A percentile compares a stretch with the other conserved stretches of the same genome.
These are phyloP conservation scores for Eretmocerus hayati DNA, from an alignment of 2,888 invertebrate species.

Conservation along the genomic window DNA sequence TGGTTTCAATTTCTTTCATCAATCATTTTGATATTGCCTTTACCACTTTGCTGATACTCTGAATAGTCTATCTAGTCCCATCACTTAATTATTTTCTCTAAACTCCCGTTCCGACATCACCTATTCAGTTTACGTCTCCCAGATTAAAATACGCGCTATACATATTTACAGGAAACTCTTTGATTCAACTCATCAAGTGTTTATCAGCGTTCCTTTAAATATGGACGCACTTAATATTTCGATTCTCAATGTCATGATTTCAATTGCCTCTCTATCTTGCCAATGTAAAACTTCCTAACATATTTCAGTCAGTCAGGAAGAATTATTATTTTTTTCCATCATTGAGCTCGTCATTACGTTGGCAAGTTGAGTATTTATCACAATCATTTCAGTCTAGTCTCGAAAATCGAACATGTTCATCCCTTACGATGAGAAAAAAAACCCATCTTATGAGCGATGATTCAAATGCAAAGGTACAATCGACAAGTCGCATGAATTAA, in stretches of 20 bases:
- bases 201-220: too few relatives aligned
- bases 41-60: constrained; percentile 3
- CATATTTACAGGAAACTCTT: constrained; percentile 36
- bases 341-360: constrained; percentile 45
- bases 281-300: too few relatives aligned
- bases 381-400: constrained; percentile 47
- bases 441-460: constrained; percentile 16
- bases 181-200: constrained; percentile 1
- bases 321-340: too few relatives aligned
- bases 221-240: too few relatives aligned
- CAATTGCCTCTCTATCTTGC: too few relatives aligned
- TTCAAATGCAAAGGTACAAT: background rate
- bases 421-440: constrained; percentile 39
- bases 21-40: constrained; percentile 20
- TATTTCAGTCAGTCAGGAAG: too few relatives aligned
- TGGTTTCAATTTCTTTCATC: constrained; percentile 10
- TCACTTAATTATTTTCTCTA: constrained; percentile 10
- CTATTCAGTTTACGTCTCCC: constrained; percentile 10
- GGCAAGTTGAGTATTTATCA: constrained; percentile 48
- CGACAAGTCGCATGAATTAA: constrained; percentile 9
- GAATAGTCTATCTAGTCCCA: constrained; percentile 18
- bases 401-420: constrained; percentile 45
- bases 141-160: constrained; percentile 29
- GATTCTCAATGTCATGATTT: too few relatives aligned
- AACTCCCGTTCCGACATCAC: constrained; percentile 17